Evolutionary conservation across 2,888 invertebrate species (phyloP).

Genomic region (Xylophagus ater): DNA sequence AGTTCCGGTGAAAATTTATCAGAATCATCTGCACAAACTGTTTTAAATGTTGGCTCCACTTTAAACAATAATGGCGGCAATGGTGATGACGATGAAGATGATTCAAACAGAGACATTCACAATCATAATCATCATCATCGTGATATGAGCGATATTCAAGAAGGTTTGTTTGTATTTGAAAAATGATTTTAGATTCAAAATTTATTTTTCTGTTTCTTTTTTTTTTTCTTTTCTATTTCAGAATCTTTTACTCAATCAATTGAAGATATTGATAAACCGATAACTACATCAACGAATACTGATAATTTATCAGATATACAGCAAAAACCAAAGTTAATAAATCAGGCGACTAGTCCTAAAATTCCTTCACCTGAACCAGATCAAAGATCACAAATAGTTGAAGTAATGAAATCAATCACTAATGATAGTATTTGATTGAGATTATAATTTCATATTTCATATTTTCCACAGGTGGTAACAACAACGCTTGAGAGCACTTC

Average conservation of each 20-base stretch:
- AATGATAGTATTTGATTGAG: background rate
- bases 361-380: slow-evolving; percentile 28
- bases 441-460: background rate
- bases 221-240: slow-evolving; percentile 7
- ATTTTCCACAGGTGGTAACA: slow-evolving; percentile 6
- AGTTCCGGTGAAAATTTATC: slow-evolving; percentile 24
- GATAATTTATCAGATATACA: slow-evolving; percentile 27
- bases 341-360: slow-evolving; percentile 40
- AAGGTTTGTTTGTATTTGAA: slow-evolving; percentile 15
- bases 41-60: slow-evolving; percentile 17
- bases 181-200: background rate
- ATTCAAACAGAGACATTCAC: slow-evolving; percentile 18
- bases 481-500: slow-evolving; percentile 6
- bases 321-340: slow-evolving; percentile 38
- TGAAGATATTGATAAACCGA: slow-evolving; percentile 18
- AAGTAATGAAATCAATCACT: slow-evolving; percentile 8
- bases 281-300: slow-evolving; percentile 7
- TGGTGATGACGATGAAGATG: slow-evolving; percentile 14
- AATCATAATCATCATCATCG: slow-evolving; percentile 14
- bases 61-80: slow-evolving; percentile 9
- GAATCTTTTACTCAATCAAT: slow-evolving; percentile 12
- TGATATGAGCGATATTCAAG: slow-evolving; percentile 21
- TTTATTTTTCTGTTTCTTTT: slow-evolving; percentile 1
- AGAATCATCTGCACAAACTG: slow-evolving; percentile 26
- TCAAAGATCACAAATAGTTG: slow-evolving; percentile 10